These are phyloP conservation scores for Dendrocincla fuliginosa DNA, from an alignment of 2,797 vertebrate species.

Conservation along the genomic window DNA sequence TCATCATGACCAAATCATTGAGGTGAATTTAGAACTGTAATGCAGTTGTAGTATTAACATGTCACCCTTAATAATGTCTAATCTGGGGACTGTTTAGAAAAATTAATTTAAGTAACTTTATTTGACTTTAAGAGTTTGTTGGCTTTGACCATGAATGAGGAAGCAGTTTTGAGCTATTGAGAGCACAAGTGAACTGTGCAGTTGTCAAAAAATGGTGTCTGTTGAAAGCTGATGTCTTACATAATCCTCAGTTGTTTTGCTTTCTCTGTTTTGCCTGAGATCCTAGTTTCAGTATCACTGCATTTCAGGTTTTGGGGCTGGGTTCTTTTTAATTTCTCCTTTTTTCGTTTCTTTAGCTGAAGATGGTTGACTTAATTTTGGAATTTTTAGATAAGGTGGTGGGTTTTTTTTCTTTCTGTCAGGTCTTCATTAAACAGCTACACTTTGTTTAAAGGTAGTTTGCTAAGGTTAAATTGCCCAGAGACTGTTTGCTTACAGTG, in stretches of 20 bases:
- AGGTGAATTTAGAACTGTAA: not conserved
- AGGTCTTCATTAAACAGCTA: not conserved
- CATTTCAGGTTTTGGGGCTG: not conserved
- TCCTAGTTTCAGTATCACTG: not conserved
- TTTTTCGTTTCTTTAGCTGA: not conserved
- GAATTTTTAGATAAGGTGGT: not conserved
- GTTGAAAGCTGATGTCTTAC: not conserved
- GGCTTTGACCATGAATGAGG: not conserved
- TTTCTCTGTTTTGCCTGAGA: not conserved
- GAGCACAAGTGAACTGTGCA: not conserved
- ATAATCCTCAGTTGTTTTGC: not conserved
- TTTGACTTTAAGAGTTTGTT: not conserved
- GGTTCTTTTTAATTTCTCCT: accelerated
- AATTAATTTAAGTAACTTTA: not conserved
- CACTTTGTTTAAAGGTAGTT: not conserved
- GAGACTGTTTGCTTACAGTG: not conserved
- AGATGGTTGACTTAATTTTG: not conserved
- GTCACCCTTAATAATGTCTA: not conserved
- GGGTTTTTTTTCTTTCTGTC: not conserved
- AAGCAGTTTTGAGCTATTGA: not conserved
- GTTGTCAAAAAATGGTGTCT: not conserved
- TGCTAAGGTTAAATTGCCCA: not conserved
- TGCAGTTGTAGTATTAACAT: not conserved
- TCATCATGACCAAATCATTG: not conserved
- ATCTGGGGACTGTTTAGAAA: not conserved